phyloP scores from a whole-genome alignment of 1,140 invertebrate species.

The Bombyx mandarina region DNA sequence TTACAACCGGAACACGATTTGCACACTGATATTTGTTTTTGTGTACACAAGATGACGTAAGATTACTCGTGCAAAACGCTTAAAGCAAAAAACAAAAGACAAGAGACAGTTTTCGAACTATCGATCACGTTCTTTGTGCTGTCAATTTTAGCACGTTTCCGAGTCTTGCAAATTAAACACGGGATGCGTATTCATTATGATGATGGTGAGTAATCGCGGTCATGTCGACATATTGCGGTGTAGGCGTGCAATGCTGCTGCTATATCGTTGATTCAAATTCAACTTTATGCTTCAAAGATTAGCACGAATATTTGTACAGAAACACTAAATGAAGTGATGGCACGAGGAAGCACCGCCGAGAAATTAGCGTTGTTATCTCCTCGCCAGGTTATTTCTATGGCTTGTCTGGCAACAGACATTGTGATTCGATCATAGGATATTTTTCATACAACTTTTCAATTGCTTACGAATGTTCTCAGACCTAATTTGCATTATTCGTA shows the following conservation, averaged over 20 bases:
- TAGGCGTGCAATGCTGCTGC: not conserved
- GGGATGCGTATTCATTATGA: not conserved
- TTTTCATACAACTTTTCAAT: conserved; percentile 58
- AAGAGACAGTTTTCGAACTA: no score
- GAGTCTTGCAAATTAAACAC: no score
- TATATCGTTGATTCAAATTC: not conserved
- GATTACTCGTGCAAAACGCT: no score
- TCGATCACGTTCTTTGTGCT: no score
- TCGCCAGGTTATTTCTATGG: conserved; percentile 34
- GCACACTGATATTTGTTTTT: not conserved
- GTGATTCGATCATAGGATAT: conserved; percentile 36
- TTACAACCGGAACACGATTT: no score
- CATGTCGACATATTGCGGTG: not conserved
- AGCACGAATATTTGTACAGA: not conserved
- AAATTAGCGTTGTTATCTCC: conserved; percentile 16
- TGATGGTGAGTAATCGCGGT: not conserved
- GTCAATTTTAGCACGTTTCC: no score
- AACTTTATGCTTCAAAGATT: not conserved
- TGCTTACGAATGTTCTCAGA: conserved; percentile 37
- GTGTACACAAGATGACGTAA: no score
- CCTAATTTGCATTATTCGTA: not conserved
- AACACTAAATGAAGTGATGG: conserved; percentile 14
- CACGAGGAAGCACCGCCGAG: conserved; percentile 17
- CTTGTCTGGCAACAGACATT: conserved; percentile 47
- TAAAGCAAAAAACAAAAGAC: no score